Base-by-base conservation (phyloP, 2,797 vertebrate species). In the Poecilia wingei region DNA sequence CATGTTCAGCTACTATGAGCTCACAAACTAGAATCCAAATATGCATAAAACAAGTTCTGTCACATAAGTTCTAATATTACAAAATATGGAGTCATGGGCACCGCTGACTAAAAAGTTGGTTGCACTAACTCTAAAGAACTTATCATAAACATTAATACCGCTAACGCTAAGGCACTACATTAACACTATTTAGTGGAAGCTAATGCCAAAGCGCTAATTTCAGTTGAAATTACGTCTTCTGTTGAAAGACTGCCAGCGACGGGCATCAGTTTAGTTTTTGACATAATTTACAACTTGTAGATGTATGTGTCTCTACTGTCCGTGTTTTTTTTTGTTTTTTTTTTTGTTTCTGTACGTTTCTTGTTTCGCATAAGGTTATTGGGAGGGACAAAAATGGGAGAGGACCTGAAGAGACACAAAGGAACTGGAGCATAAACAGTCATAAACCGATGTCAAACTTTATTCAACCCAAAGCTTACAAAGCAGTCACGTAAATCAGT, bases 1-100 rank as follows among this genome's bases (percentile, higher is more conserved):
- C 71, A 82, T 86, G 78, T 78, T 87, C 76, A 88, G 79, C 83
- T 87, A 84, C 76, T 59, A 66, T 14, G 25, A 9, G 33, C 46
- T 82, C n/a, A 45, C 22, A 66, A 70, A 55, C 51, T 70, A 25
- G 61, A 82, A 45, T 72, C 18, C 51, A 61, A 70, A 14, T 68
- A 18, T 5, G 9, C 20, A 68, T 5, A 39, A 41, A 68, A 71
- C 14, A 59, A 36, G 22, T 57, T 57, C 22, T 25, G 20, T 69
- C 66, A 69, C 10, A 69, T 25, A 43, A 41, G 9, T n/a, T 43
- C 39, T 69, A n/a, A 69, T 41, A 69, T 25, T 41, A 14, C 9
- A 25, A 25, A 43, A 41, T 68, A 39, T 25, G 10, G 22, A 43
- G 20, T n/a, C 3, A 12, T 55, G 25, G 8, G 22, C 53, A 55